Conservation (phyloP, 2,888 invertebrate species). For the Drosophila atripex region DNA sequence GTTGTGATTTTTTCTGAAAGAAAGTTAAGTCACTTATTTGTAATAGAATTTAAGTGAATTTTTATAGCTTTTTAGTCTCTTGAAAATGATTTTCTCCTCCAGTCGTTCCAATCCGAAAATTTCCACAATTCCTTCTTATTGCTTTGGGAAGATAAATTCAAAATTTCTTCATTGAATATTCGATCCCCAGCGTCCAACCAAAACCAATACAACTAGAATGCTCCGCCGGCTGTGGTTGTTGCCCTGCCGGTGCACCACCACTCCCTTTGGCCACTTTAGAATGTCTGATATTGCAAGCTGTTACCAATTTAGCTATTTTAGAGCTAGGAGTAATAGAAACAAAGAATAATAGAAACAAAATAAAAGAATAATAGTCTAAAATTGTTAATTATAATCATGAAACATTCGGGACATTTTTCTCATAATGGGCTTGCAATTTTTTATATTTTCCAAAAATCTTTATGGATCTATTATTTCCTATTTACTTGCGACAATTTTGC, state of each 20-base stretch:
- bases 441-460: too few relatives aligned
- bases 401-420: too few relatives aligned
- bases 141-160: constrained; percentile 27
- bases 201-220: constrained; percentile 44
- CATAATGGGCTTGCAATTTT: too few relatives aligned
- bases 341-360: neutral
- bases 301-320: neutral
- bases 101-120: neutral
- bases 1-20: too few relatives aligned
- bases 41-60: too few relatives aligned
- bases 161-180: constrained; percentile 36
- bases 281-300: constrained; percentile 37
- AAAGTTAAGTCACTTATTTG: neutral
- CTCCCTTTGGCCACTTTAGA: constrained; percentile 11
- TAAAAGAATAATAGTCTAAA: neutral
- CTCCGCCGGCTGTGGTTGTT: constrained; percentile 54
- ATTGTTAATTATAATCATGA: too few relatives aligned
- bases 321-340: neutral
- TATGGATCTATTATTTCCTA: neutral
- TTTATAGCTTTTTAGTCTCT: neutral
- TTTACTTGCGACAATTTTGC: neutral
- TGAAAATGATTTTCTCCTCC: neutral
- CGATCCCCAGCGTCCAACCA: constrained; percentile 39
- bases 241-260: constrained; percentile 5
- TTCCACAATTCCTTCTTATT: constrained; percentile 9